phyloP scores from a whole-genome alignment of 2,888 invertebrate genomes.

The Alcis repandata region DNA sequence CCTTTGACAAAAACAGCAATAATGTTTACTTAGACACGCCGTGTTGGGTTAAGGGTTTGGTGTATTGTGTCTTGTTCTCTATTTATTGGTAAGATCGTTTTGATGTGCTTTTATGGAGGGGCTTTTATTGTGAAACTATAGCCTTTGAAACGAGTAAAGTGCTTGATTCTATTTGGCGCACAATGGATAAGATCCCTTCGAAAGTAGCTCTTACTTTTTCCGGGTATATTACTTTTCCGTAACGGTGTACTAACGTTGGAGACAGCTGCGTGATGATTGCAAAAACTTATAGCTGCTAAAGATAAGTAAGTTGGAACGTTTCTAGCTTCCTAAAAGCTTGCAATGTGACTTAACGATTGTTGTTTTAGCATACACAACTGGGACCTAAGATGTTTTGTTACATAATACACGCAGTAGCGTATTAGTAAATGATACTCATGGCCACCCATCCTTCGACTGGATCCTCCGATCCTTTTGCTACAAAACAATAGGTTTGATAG shows the following conservation, averaged over 20 bases:
- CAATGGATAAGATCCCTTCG: constrained; percentile 18
- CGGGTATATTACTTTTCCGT: constrained; percentile 10
- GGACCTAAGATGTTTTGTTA: neutral
- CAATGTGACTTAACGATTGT: neutral
- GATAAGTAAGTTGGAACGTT: neutral
- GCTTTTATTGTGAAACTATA: constrained; percentile 35
- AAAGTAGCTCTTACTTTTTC: constrained; percentile 16
- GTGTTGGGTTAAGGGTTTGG: constrained; percentile 35
- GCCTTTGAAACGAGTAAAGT: constrained; percentile 30
- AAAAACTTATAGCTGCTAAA: neutral
- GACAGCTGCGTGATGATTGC: neutral
- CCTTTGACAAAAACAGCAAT: constrained; percentile 57
- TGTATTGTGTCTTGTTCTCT: constrained; percentile 36
- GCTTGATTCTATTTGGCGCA: constrained; percentile 29
- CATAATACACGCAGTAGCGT: neutral
- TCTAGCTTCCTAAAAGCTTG: neutral
- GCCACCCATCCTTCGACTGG: neutral
- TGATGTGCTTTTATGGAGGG: constrained; percentile 35
- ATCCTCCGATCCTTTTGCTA: too few relatives aligned
- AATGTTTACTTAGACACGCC: constrained; percentile 54
- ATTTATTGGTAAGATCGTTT: constrained; percentile 34
- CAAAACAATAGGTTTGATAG: too few relatives aligned
- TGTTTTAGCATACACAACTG: neutral
- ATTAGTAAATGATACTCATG: neutral
- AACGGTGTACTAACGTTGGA: constrained; percentile 1